Evolutionary conservation across 2,113 vertebrate species (phyloP).

Genomic region (Xiphophorus couchianus): DNA sequence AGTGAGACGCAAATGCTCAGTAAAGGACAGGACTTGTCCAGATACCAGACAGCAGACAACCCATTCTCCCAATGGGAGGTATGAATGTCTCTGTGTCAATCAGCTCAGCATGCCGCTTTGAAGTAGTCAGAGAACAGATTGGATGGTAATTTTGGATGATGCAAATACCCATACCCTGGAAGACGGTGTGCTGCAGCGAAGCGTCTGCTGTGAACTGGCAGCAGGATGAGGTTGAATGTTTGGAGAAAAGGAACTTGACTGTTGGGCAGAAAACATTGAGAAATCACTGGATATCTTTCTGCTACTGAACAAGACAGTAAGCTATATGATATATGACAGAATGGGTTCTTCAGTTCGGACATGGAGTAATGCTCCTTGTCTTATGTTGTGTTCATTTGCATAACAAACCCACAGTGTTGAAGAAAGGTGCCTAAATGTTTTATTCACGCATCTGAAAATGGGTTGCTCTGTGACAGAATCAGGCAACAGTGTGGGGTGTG

Average conservation of each 20-base stretch:
- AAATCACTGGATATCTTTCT: background rate
- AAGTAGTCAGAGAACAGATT: conserved; percentile 28
- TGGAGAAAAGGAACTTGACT: conserved; percentile 12
- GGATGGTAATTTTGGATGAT: conserved; percentile 36
- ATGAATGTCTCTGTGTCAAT: conserved; percentile 50
- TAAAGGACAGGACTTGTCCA: conserved; percentile 41
- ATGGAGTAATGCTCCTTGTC: conserved; percentile 34
- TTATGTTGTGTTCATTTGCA: conserved; percentile 56
- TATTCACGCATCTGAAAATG: conserved; percentile 79
- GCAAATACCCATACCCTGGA: conserved; percentile 34
- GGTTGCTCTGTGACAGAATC: conserved; percentile 75
- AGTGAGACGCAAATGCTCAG: conserved; percentile 59
- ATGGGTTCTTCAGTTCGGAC: conserved; percentile 33
- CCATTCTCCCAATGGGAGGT: conserved; percentile 39
- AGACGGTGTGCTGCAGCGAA: conserved; percentile 8
- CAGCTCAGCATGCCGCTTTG: conserved; percentile 51
- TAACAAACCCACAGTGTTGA: conserved; percentile 43
- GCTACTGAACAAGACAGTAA: conserved; percentile 13
- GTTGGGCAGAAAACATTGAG: conserved; percentile 16
- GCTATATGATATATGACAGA: conserved; percentile 43
- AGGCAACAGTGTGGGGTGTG: conserved; percentile 66
- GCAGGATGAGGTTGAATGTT: background rate
- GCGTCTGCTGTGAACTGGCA: background rate
- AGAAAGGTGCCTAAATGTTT: conserved; percentile 74
- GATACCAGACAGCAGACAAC: conserved; percentile 49